Base-by-base conservation (phyloP, 2,888 invertebrate species). In the Ectobius pallidus region DNA sequence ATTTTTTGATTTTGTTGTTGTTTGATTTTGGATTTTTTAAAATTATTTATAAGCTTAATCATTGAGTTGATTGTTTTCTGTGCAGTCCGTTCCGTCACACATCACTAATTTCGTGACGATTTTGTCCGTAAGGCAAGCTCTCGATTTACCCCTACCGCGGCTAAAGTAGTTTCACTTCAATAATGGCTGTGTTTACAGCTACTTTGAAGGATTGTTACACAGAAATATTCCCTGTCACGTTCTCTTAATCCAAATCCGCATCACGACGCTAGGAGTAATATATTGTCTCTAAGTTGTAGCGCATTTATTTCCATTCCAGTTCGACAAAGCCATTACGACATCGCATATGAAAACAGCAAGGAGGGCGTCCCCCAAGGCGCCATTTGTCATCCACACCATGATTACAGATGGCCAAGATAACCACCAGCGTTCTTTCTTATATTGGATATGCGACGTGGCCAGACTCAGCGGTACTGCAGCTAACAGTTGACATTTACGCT, bases 331-430 rank as follows among this genome's bases (percentile, higher is more conserved):
- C 52, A 52, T 52, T 52, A 49, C 49, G 22, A 52, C 25, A 16
- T 14, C 25, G 52, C 52, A 25, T 22, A 22, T 22, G 25, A 25
- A 52, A 52, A 52, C 22, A 52, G 18, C n/a, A n/a, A n/a, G n/a
- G n/a, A n/a, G n/a, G n/a, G n/a, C n/a, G n/a, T n/a, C n/a, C n/a
- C 52, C 52, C 52, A 9, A 14, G 52, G 25, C 25, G 39, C 62
- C 63, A 63, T 63, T 63, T 63, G 42, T 63, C 63, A 63, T 63
- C 42, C 42, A 42, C 2, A 16, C 52, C 52, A 52, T 52, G 52
- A 52, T 25, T 25, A 52, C 52, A 52, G 52, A 52, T 52, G 25
- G 22, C 52, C 52, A 22, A 14, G 3, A 25, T 14, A 20, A 25
- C 11, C 1, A 11, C 3, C 9, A 52, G 25, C 52, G 14, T 52